These are phyloP conservation scores for Fistularia commersonii DNA, from an alignment of 2,797 vertebrate species.

Conservation along the genomic window DNA sequence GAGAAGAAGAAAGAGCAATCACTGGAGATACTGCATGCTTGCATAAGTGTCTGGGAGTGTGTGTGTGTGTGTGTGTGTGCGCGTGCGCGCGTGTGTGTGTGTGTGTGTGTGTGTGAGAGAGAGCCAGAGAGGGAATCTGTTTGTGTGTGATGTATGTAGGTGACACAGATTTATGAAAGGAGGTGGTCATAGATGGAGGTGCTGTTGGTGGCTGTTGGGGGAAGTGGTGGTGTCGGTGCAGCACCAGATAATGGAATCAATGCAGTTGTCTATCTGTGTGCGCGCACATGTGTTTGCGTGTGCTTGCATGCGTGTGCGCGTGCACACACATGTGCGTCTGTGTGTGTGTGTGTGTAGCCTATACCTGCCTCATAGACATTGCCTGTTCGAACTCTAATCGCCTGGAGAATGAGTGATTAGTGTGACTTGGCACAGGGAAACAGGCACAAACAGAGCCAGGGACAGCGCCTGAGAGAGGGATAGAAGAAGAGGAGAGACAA, in stretches of 20 bases:
- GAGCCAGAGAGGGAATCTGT: too few species aligned
- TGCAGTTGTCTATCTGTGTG: slow-evolving; percentile 56
- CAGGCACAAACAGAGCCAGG: slow-evolving; percentile 63
- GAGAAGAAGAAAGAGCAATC: slow-evolving; percentile 57
- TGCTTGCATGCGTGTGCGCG: slow-evolving; percentile 11
- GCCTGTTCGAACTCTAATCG: slow-evolving; percentile 66
- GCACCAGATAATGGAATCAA: slow-evolving; percentile 71
- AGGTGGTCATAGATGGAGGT: slow-evolving; percentile 57
- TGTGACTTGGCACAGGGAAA: slow-evolving; percentile 72
- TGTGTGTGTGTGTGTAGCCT: slow-evolving; percentile 24
- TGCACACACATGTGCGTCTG: slow-evolving; percentile 14
- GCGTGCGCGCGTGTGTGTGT: slow-evolving; percentile 14
- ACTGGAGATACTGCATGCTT: slow-evolving; percentile 66
- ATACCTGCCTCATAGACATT: slow-evolving; percentile 62
- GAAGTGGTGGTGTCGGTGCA: slow-evolving; percentile 60
- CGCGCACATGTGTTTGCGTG: slow-evolving; percentile 6
- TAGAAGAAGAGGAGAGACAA: slow-evolving; percentile 61
- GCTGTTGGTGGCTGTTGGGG: slow-evolving; percentile 55
- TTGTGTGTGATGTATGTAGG: slow-evolving; percentile 59
- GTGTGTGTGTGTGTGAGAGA: slow-evolving; percentile 16
- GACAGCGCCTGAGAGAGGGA: slow-evolving; percentile 67
- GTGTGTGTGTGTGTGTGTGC: slow-evolving; percentile 17
- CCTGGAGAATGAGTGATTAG: slow-evolving; percentile 66
- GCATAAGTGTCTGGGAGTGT: slow-evolving; percentile 56
- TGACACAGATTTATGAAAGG: slow-evolving; percentile 73